These are phyloP conservation scores for Acronicta aceris DNA, from an alignment of 2,888 invertebrate genomes.

Conservation along the genomic window DNA sequence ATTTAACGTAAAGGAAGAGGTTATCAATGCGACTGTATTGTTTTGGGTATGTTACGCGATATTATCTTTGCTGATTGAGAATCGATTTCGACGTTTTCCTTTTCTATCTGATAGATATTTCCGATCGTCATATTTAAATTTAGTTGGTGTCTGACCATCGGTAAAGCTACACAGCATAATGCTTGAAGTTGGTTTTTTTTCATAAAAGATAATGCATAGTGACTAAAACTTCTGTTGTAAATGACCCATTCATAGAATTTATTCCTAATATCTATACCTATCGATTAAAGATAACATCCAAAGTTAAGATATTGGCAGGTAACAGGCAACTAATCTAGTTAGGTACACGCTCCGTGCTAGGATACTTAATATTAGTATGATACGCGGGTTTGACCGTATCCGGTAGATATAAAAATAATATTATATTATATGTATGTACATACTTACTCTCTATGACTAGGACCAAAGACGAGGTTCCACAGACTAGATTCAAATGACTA, in stretches of 20 bases:
- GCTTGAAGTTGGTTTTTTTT: no score
- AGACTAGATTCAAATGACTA: slow-evolving; percentile 76
- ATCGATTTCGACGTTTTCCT: no score
- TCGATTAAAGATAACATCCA: slow-evolving; percentile 3
- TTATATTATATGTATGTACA: slow-evolving; percentile 29
- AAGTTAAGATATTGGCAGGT: slow-evolving; percentile 21
- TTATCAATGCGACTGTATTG: no score
- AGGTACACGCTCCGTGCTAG: slow-evolving; percentile 50
- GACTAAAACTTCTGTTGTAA: no score
- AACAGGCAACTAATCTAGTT: slow-evolving; percentile 37
- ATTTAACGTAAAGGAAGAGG: no score
- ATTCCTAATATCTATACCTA: slow-evolving; percentile 14
- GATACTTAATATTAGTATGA: slow-evolving; percentile 35
- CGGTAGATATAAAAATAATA: slow-evolving; percentile 53
- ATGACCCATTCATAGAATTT: not conserved
- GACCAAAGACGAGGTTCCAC: slow-evolving; percentile 44
- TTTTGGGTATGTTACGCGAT: no score
- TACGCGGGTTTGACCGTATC: slow-evolving; percentile 9
- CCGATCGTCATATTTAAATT: no score
- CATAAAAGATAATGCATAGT: no score
- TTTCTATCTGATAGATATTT: no score
- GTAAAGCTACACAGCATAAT: no score
- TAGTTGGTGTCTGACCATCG: no score
- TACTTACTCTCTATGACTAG: slow-evolving; percentile 47
- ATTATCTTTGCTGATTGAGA: no score